Percentiles rank a stretch among this genome's conserved stretches.
Evolutionary conservation across 2,888 invertebrate genomes (phyloP).

Genomic region (Nyleta sp.): DNA sequence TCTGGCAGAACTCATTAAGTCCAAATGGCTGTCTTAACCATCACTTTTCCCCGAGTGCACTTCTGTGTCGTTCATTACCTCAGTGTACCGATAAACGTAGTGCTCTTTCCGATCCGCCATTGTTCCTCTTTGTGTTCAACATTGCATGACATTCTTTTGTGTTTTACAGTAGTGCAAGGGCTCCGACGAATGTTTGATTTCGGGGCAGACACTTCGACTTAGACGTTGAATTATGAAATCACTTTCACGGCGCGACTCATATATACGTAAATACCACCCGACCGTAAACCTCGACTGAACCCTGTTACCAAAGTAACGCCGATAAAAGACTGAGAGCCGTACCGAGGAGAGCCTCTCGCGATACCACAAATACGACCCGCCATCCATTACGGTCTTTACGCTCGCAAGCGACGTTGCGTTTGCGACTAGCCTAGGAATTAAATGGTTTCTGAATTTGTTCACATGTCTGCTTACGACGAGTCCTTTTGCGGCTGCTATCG

Average conservation of each 20-base stretch:
- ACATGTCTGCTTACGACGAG: slow-evolving; percentile 68
- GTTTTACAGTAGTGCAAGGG: neutral
- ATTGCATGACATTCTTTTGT: too few relatives aligned
- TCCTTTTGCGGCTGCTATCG: slow-evolving; percentile 61
- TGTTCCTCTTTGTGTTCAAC: slow-evolving; percentile 31
- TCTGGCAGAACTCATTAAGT: too few relatives aligned
- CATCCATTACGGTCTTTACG: slow-evolving; percentile 21
- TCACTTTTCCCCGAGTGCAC: too few relatives aligned
- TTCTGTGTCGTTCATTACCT: too few relatives aligned
- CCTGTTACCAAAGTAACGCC: slow-evolving; percentile 1
- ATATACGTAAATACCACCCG: too few relatives aligned
- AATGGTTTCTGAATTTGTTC: slow-evolving; percentile 63
- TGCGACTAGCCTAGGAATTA: slow-evolving; percentile 41
- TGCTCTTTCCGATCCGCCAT: too few relatives aligned
- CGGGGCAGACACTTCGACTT: slow-evolving; percentile 7
- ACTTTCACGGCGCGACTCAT: slow-evolving; percentile 42
- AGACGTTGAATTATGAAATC: slow-evolving; percentile 47
- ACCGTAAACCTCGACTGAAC: slow-evolving; percentile 1
- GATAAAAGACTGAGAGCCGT: slow-evolving; percentile 15
- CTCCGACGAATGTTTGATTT: neutral
- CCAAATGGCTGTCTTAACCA: too few relatives aligned
- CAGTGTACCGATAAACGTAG: too few relatives aligned
- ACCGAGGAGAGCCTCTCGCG: neutral
- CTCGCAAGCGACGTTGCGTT: slow-evolving; percentile 36
- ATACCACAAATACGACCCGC: slow-evolving; percentile 33